These are phyloP conservation scores for Salvelinus sp. DNA, from an alignment of 2,113 vertebrate genomes.

Conservation along the genomic window DNA sequence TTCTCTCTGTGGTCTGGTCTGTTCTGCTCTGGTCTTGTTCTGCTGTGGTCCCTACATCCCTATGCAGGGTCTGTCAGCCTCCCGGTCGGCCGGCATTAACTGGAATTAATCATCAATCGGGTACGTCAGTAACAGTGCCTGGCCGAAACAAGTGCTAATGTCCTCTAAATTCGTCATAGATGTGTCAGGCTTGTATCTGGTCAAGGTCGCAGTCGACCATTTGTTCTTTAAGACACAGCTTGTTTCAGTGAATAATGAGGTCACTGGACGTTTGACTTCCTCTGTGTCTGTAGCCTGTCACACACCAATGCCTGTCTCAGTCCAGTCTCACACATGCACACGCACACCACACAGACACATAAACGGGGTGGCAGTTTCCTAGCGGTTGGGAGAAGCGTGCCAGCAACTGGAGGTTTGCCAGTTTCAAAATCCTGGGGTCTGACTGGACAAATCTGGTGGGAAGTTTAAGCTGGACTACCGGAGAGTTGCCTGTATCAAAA, in stretches of 20 bases:
- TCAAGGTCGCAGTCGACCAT: constrained; percentile 62
- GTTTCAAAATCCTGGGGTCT: too few relatives aligned
- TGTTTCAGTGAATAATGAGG: constrained; percentile 67
- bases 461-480: too few relatives aligned
- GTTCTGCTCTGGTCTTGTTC: too few relatives aligned
- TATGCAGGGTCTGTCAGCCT: neutral
- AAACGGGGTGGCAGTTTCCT: too few relatives aligned
- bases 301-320: constrained; percentile 35
- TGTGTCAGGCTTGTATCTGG: constrained; percentile 56
- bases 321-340: constrained; percentile 13
- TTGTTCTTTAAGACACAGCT: constrained; percentile 57
- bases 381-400: too few relatives aligned
- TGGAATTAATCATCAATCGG: constrained; percentile 53
- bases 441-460: too few relatives aligned
- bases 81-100: constrained; percentile 18
- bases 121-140: constrained; percentile 38
- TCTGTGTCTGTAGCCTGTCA: constrained; percentile 44
- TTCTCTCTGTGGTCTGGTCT: neutral
- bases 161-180: constrained; percentile 62
- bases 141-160: constrained; percentile 47
- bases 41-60: neutral
- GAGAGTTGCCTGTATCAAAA: too few relatives aligned
- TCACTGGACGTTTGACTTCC: constrained; percentile 36
- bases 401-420: too few relatives aligned
- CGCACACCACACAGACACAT: too few relatives aligned